Base-by-base conservation (phyloP, 2,797 vertebrate species). In the Gambusia yucatana region DNA sequence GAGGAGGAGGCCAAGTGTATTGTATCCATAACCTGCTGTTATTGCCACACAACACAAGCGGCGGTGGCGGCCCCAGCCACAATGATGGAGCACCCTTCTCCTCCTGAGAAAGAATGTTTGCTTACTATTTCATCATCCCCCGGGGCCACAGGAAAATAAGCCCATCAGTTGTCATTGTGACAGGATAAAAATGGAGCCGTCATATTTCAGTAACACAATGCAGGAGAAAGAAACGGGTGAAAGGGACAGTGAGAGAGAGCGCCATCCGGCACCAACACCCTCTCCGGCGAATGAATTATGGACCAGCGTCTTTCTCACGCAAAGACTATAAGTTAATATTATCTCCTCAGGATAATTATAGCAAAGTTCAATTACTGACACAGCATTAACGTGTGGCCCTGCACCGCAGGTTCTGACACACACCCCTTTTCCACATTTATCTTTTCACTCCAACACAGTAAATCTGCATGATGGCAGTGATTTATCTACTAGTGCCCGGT, bases 151-250 rank as follows among this genome's bases (percentile, higher is more conserved):
- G 96, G 97, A 97, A 97, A 98, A 97, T 97, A 97, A 98, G 97
- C 97, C 96, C 98, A 98, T 98, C 97, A 97, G 98, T 97, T 98
- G 98, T 98, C 97, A 97, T 98, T 97, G 97, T 98, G 97, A 98
- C 97, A 98, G 97, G 96, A 97, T 97, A 97, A 97, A 98, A 99
- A 99, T 97, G 97, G 97, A 97, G 96, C 97, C 97, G 94, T 99
- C 98, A 98, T 99, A 98, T 99, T 98, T 98, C 98, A 98, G 96
- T 97, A 98, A 97, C 97, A 97, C 97, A 97, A 97, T 96, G 96
- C 96, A 95, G 95, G 93, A 95, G 91, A 86, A 92, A 86, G 79
- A 87, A 75, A 83, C 73, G 82, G 81, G 85, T 82, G 88, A 85
- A 87, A 85, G 87, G 73, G 83, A 88, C 83, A 83, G 89, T 82